Evolutionary conservation across 2,113 vertebrate species (phyloP), one percentile per base, ranked within the genome.

Genomic region (Oreochromis spilurus): DNA sequence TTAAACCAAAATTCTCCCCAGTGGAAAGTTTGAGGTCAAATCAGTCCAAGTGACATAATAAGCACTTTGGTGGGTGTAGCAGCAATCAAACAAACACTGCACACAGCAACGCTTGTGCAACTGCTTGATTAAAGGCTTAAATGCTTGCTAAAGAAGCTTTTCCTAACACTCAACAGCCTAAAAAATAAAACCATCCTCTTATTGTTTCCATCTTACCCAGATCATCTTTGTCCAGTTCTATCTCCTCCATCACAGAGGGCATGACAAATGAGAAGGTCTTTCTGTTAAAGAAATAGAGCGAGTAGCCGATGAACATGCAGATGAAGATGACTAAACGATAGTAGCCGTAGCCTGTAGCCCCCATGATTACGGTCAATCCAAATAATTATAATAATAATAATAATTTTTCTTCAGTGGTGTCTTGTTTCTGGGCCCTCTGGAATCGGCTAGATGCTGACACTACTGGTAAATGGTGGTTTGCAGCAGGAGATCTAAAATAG

Each of bases 231-330:
- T 98, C 99, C 87, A 99, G 94, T 6, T 96, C 48, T 40, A 99
- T 97, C 90, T 99, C 98, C 75, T 97, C 96, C 97, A 99, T 98
- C 84, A 99, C 88, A 0, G 98, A 96, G 1, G 99, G 98, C 98
- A 99, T 98, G 77, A 99, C 97, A 57, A 99, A 99, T 19, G 99
- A 97, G 95, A 99, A 99, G 9, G 98, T 99, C 95, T 99, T 99
- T 80, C 99, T 97, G 95, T 98, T 99, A 91, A 98, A 99, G 94
- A 99, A 99, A 92, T 99, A 99, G 3, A 99, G 95, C 50, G 97
- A 96, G 93, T 99, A 99, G 2, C 99, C 98, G 8, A 94, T 94
- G 85, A 98, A 99, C 98, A 99, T 98, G 86, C 97, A 97, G 1
- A 94, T 2, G 84, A 99, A 99, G 91, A 99, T 99, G 53, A 95